Conservation (phyloP, 2,113 vertebrate genomes). For the Mesoclemmys tuberculata region DNA sequence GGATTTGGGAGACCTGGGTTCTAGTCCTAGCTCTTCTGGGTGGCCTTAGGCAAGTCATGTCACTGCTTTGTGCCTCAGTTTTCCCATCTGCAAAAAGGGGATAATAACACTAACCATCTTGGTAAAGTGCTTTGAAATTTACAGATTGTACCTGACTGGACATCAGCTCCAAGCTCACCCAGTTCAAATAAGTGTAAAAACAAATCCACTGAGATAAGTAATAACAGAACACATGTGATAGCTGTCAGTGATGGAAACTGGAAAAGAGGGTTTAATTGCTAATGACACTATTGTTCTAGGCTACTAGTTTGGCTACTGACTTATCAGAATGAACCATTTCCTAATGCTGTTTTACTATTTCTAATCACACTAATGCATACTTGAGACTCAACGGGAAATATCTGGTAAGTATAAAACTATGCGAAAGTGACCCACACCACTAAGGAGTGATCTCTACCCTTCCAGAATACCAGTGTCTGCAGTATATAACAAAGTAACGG, state of each 20-base stretch:
- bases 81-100: too few relatives aligned
- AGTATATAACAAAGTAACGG: not conserved
- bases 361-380: not conserved
- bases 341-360: not conserved
- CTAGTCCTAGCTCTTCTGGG: too few relatives aligned
- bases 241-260: conserved; percentile 23
- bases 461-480: not conserved
- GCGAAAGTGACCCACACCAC: not conserved
- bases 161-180: conserved; percentile 16
- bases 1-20: too few relatives aligned
- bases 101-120: too few relatives aligned
- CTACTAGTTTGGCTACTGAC: conserved; percentile 34
- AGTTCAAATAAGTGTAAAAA: not conserved
- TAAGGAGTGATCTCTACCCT: not conserved
- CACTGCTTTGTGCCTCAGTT: too few relatives aligned
- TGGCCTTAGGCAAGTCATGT: too few relatives aligned
- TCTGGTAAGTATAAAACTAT: not conserved
- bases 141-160: not conserved
- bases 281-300: conserved; percentile 3
- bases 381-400: not conserved
- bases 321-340: conserved; percentile 45
- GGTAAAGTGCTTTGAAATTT: too few relatives aligned
- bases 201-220: not conserved
- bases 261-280: conserved; percentile 56
- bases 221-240: not conserved